Conservation (phyloP, 2,888 invertebrate genomes). For the Incurvaria masculella region DNA sequence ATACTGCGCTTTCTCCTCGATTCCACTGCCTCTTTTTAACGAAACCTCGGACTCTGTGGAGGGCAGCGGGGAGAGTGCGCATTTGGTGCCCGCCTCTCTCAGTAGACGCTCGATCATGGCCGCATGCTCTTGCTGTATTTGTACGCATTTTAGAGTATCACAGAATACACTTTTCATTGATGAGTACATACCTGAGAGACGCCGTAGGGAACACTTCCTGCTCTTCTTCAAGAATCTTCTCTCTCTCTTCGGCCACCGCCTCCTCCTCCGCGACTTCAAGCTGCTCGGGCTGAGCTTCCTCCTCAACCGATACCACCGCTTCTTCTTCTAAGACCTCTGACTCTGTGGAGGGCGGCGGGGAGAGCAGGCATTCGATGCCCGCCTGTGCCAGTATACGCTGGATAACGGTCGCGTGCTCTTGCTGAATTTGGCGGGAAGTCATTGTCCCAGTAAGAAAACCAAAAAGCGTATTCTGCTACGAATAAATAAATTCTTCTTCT, state of each 20-base stretch:
- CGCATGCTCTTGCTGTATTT: no score
- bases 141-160: no score
- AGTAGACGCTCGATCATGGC: no score
- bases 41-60: no score
- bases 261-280: not conserved
- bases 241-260: conserved; percentile 21
- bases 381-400: conserved; percentile 26
- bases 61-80: no score
- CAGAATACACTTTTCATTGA: no score
- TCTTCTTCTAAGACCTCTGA: conserved; percentile 11
- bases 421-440: conserved; percentile 31
- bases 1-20: no score
- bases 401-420: conserved; percentile 24
- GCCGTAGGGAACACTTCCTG: no score
- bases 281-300: not conserved
- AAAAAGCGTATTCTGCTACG: no score
- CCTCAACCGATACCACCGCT: not conserved
- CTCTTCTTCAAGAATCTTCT: conserved; percentile 19
- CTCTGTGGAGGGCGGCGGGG: conserved; percentile 15
- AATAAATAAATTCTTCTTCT: no score
- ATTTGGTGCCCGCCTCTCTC: no score
- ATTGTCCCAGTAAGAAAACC: conserved; percentile 20
- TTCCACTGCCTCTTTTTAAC: no score
- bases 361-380: conserved; percentile 30
- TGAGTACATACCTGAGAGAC: not conserved